These are phyloP conservation scores for Sciurus niger DNA, from an alignment of 2,113 vertebrate genomes.

Conservation along the genomic window DNA sequence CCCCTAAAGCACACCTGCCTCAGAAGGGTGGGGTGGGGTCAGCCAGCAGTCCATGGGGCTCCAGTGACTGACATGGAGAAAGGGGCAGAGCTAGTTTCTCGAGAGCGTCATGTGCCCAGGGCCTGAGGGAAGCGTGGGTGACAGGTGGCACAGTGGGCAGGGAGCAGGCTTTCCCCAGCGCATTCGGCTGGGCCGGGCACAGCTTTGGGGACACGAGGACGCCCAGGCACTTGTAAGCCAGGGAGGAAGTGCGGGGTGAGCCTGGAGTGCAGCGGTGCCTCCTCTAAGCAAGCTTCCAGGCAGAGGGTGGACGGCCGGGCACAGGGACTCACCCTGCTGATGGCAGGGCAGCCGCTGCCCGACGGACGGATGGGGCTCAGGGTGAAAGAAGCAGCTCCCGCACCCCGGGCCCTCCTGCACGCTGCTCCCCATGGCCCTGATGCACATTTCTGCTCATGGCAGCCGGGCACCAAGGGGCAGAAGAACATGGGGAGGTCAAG, in stretches of 20 bases:
- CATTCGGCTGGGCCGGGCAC: neutral
- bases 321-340: neutral
- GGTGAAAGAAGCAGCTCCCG: neutral
- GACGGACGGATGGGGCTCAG: neutral
- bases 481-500: neutral
- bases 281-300: neutral
- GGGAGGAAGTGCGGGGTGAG: neutral
- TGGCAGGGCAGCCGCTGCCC: fast-evolving
- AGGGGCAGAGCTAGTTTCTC: neutral
- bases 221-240: neutral
- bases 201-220: neutral
- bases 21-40: neutral
- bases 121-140: neutral
- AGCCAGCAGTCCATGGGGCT: neutral
- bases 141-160: too few species aligned
- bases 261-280: neutral
- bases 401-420: neutral
- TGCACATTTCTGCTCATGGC: neutral
- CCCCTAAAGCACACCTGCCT: too few species aligned
- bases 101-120: neutral
- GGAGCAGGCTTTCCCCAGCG: neutral
- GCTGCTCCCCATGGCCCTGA: too few species aligned
- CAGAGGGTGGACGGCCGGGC: neutral
- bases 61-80: fast-evolving
- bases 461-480: neutral